A percentile compares a stretch with the other conserved stretches of the same genome.
These are phyloP conservation scores for Megaustenia siamemsis DNA, from an alignment of 2,888 invertebrate genomes.

Conservation along the genomic window DNA sequence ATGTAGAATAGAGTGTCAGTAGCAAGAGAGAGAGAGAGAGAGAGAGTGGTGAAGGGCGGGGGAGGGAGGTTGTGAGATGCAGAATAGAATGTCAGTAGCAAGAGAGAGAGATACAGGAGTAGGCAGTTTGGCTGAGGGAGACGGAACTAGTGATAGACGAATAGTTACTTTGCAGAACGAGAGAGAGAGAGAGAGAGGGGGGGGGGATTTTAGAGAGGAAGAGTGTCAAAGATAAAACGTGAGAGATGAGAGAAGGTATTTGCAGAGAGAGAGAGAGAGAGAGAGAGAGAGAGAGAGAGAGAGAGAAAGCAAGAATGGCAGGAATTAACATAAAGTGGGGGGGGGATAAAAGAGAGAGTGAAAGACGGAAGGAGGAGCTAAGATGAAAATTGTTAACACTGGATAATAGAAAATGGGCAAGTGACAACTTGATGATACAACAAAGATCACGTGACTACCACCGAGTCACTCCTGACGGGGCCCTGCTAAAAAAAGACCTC, in stretches of 20 bases:
- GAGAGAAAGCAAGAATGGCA: not conserved
- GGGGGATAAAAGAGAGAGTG: not conserved
- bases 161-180: not conserved
- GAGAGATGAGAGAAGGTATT: not conserved
- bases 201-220: no score
- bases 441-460: not conserved
- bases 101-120: no score
- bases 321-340: not conserved
- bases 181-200: not conserved
- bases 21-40: no score
- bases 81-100: no score
- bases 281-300: conserved; percentile 19
- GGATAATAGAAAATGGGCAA: not conserved
- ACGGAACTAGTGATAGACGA: no score
- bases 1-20: not conserved
- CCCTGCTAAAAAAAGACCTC: not conserved
- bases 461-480: not conserved
- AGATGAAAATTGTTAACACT: not conserved
- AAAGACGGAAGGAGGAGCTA: no score
- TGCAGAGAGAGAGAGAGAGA: not conserved
- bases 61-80: conserved; percentile 6
- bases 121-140: no score
- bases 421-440: not conserved
- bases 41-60: conserved; percentile 18
- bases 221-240: not conserved